phyloP scores from a whole-genome alignment of 2,113 vertebrate species.

The Microcebus lehilahytsara region DNA sequence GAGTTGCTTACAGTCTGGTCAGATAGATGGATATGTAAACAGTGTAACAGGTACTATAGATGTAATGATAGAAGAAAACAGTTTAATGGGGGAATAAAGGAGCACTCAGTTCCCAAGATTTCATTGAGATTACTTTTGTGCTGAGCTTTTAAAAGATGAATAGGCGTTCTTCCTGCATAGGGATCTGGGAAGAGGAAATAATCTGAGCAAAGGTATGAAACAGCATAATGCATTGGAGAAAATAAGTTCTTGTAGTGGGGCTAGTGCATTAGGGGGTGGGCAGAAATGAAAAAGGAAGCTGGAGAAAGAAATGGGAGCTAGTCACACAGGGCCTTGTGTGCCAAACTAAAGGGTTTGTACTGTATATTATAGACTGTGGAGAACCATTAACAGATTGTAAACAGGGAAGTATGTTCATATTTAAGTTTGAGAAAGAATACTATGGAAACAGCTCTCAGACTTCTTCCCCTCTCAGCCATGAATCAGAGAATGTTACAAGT shows the following conservation, averaged over 20 bases:
- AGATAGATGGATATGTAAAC: background rate
- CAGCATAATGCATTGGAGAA: background rate
- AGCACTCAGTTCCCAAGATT: background rate
- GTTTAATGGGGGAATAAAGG: background rate
- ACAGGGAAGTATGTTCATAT: background rate
- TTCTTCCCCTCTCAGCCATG: background rate
- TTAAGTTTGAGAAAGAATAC: background rate
- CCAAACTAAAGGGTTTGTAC: background rate
- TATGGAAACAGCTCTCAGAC: background rate
- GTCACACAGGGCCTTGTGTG: background rate
- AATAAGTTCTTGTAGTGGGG: background rate
- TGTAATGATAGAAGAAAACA: background rate
- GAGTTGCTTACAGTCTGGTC: background rate
- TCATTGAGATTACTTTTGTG: background rate
- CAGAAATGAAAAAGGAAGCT: background rate
- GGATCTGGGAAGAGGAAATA: background rate
- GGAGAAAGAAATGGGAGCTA: background rate
- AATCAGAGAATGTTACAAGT: background rate
- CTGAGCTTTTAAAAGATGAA: background rate
- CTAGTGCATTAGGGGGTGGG: background rate
- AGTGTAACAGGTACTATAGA: background rate
- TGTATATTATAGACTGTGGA: background rate
- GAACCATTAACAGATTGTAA: background rate
- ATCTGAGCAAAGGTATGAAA: background rate
- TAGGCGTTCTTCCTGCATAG: background rate